Conservation (phyloP, 2,888 invertebrate genomes). For the Drosophila neutralis region DNA sequence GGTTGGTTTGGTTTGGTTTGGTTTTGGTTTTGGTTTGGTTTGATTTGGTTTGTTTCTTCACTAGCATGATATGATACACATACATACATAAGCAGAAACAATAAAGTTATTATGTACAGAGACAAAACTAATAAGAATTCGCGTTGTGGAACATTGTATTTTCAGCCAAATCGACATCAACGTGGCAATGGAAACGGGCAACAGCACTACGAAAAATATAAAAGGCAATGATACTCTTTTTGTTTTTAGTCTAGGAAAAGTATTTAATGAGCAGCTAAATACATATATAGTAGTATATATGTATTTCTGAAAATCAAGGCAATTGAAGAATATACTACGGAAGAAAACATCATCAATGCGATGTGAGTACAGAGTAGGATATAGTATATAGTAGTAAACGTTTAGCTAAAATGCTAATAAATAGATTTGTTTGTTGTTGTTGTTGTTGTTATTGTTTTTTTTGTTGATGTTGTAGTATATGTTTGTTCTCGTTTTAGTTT, state of each 20-base stretch:
- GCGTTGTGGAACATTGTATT: conserved; percentile 16
- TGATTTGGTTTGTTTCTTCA: conserved; percentile 9
- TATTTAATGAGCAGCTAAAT: conserved; percentile 43
- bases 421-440: conserved; percentile 22
- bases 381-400: conserved; percentile 30
- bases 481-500: conserved; percentile 33
- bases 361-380: conserved; percentile 49
- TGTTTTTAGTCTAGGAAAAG: conserved; percentile 21
- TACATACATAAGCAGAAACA: conserved; percentile 23
- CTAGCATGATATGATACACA: conserved; percentile 27
- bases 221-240: conserved; percentile 10
- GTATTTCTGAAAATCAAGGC: conserved; percentile 33
- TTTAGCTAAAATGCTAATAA: conserved; percentile 54
- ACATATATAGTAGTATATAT: conserved; percentile 32
- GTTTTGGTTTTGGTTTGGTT: background rate
- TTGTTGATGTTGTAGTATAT: conserved; percentile 22
- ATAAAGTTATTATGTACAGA: conserved; percentile 28
- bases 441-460: conserved; percentile 4
- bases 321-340: conserved; percentile 49
- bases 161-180: conserved; percentile 26
- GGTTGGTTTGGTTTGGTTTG: background rate
- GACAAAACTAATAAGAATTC: conserved; percentile 26
- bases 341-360: conserved; percentile 56
- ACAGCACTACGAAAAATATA: conserved; percentile 36
- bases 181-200: conserved; percentile 26